Evolutionary conservation across 1,140 invertebrate species (phyloP).

Genomic region (Chrysomallon squamiferum): DNA sequence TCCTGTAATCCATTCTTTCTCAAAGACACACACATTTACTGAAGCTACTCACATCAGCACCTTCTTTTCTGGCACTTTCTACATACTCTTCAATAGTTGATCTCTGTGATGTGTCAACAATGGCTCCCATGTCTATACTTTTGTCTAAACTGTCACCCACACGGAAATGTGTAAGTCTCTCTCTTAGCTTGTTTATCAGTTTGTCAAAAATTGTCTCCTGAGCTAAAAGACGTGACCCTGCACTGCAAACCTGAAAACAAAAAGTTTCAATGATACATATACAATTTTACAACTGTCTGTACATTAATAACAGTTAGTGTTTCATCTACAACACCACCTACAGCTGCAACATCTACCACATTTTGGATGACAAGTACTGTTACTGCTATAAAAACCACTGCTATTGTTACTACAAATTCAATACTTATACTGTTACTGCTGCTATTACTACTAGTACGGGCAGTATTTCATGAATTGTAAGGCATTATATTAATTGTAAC

Average conservation of each 20-base stretch:
- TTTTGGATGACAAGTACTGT: too few relatives aligned
- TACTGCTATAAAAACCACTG: too few relatives aligned
- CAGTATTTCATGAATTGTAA: too few relatives aligned
- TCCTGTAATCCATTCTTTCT: too few relatives aligned
- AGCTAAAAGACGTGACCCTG: constrained; percentile 66
- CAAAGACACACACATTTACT: too few relatives aligned
- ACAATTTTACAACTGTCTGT: neutral
- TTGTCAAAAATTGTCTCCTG: constrained; percentile 67
- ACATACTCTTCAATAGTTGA: constrained; percentile 57
- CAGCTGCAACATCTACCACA: neutral
- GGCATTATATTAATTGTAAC: too few relatives aligned
- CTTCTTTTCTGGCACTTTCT: constrained; percentile 59
- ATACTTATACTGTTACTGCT: too few relatives aligned
- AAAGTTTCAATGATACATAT: too few relatives aligned
- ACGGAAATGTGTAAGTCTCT: constrained; percentile 58
- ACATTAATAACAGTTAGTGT: neutral
- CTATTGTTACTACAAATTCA: too few relatives aligned
- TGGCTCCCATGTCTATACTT: constrained; percentile 61
- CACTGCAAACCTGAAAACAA: constrained; percentile 68
- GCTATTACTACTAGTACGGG: too few relatives aligned
- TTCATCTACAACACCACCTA: neutral
- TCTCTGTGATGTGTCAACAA: constrained; percentile 57
- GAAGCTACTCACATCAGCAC: constrained; percentile 64
- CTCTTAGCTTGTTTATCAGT: constrained; percentile 66
- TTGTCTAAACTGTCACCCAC: constrained; percentile 66